Conservation (phyloP, 2,797 vertebrate species). For the Adelosebastes latens region DNA sequence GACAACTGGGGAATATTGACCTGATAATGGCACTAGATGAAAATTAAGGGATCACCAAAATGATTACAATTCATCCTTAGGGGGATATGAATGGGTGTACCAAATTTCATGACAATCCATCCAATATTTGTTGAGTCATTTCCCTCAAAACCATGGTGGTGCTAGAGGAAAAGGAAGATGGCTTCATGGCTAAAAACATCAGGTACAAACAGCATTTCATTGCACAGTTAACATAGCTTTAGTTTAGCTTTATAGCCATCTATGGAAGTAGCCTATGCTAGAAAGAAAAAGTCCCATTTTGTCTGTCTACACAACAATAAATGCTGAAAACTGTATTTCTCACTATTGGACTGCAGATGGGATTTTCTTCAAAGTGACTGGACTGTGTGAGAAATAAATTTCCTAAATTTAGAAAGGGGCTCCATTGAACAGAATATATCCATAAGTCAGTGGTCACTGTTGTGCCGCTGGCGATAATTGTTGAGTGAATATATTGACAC, state of each 20-base stretch:
- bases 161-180: not conserved
- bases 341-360: not conserved
- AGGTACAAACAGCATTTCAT: not conserved
- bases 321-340: conserved; percentile 1
- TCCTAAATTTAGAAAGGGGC: not conserved
- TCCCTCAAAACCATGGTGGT: not conserved
- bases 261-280: not conserved
- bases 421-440: conserved; percentile 1
- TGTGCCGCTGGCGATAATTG: conserved; percentile 3
- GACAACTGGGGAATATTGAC: not conserved
- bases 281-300: not conserved
- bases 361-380: conserved; percentile 14
- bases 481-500: conserved; percentile 35
- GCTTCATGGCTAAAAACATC: not conserved
- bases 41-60: not conserved
- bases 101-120: not conserved
- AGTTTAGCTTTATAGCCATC: not conserved
- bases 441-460: conserved; percentile 13
- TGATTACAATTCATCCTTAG: not conserved
- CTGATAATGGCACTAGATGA: no score
- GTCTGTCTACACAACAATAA: not conserved
- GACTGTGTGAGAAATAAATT: conserved; percentile 12
- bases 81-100: not conserved
- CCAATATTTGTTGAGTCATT: not conserved
- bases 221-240: not conserved